phyloP scores from a whole-genome alignment of 2,797 vertebrate species.

The Catharus ustulatus region DNA sequence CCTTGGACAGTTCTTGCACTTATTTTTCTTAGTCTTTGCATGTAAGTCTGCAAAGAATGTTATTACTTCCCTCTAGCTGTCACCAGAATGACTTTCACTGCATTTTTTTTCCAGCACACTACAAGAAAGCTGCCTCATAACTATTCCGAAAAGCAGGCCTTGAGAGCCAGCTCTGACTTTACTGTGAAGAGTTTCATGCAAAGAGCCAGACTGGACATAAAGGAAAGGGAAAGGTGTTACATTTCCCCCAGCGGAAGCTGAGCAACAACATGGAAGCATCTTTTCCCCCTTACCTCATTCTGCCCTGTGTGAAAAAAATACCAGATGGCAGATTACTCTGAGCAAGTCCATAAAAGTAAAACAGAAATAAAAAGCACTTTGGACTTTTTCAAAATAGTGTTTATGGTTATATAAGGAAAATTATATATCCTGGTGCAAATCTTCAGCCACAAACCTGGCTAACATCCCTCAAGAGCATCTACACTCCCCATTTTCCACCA shows the following conservation, averaged over 20 bases:
- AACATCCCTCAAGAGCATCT: not conserved
- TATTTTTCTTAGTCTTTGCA: not conserved
- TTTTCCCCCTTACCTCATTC: not conserved
- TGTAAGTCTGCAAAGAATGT: not conserved
- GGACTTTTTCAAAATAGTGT: not conserved
- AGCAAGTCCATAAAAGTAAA: not conserved
- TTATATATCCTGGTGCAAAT: not conserved
- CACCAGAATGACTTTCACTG: not conserved
- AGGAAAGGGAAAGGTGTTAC: not conserved
- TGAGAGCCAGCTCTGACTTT: not conserved
- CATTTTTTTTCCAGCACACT: not conserved
- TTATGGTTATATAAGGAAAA: not conserved
- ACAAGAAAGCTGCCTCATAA: not conserved
- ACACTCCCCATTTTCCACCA: not conserved
- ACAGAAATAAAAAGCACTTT: not conserved
- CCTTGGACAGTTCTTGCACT: not conserved
- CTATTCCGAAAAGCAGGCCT: not conserved
- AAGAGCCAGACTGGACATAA: not conserved
- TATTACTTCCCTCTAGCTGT: constrained; percentile 26
- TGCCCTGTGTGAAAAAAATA: not conserved
- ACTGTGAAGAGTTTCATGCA: not conserved
- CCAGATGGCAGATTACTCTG: not conserved
- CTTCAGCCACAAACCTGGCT: not conserved
- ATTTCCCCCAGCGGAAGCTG: not conserved
- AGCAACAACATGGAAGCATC: not conserved